Percentiles rank a stretch among this genome's conserved stretches.
Conservation (phyloP, 2,797 vertebrate species). For the Echiichthys vipera region DNA sequence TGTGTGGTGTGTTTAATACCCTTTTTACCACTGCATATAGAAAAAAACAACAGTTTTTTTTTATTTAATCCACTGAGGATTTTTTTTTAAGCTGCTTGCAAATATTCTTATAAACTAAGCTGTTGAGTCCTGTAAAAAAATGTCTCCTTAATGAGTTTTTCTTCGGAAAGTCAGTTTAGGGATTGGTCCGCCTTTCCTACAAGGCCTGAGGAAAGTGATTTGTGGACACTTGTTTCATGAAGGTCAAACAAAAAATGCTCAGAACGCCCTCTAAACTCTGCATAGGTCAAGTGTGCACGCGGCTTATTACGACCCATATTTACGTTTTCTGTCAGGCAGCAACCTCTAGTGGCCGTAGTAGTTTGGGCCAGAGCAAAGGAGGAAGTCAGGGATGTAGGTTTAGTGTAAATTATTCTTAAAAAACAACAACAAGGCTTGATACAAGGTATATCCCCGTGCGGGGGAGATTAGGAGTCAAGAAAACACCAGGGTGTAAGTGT, state of each 20-base stretch:
- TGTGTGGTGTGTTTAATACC: slow-evolving; percentile 58
- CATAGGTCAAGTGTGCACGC: no score
- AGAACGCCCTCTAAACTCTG: no score
- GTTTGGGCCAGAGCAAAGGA: no score
- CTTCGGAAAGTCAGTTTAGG: slow-evolving; percentile 43
- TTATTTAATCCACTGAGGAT: slow-evolving; percentile 75
- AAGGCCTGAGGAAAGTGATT: slow-evolving; percentile 32
- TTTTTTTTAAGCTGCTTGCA: slow-evolving; percentile 65
- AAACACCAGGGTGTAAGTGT: no score
- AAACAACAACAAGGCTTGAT: no score
- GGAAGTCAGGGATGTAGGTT: no score
- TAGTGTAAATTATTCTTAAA: no score
- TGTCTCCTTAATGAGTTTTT: slow-evolving; percentile 57
- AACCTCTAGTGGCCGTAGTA: no score
- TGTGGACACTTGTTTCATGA: slow-evolving; percentile 11
- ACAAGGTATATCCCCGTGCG: no score
- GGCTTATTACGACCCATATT: no score
- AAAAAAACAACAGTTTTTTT: slow-evolving; percentile 50
- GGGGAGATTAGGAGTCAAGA: no score
- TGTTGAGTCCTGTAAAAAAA: slow-evolving; percentile 48
- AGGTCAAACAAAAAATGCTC: slow-evolving; percentile 30
- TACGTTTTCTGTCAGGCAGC: no score
- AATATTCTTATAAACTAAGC: slow-evolving; percentile 57
- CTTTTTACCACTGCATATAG: slow-evolving; percentile 52
- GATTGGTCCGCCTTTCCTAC: slow-evolving; percentile 19